These are phyloP conservation scores for Xiphophorus maculatus DNA, from an alignment of 2,113 vertebrate genomes.

Conservation along the genomic window DNA sequence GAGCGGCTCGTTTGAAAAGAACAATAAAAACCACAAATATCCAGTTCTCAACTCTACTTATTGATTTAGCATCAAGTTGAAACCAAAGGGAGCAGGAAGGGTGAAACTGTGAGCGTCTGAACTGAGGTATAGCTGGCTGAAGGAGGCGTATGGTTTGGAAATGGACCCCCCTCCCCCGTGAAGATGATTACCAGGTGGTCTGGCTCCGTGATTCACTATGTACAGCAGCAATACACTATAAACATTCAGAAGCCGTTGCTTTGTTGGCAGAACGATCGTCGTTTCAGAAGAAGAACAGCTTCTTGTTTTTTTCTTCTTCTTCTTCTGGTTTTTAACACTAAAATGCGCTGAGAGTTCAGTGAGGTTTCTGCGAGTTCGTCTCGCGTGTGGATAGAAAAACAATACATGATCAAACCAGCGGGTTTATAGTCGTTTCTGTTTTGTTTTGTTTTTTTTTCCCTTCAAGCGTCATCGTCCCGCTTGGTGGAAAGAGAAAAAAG, in stretches of 20 bases:
- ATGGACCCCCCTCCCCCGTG: slow-evolving; percentile 82
- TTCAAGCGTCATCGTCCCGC: slow-evolving; percentile 22
- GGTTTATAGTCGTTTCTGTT: background rate
- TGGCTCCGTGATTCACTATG: slow-evolving; percentile 86
- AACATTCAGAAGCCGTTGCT: slow-evolving; percentile 99
- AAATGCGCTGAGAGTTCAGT: slow-evolving; percentile 86
- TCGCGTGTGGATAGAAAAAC: slow-evolving; percentile 62
- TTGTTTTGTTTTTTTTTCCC: background rate
- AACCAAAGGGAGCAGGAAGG: slow-evolving; percentile 71
- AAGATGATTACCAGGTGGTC: slow-evolving; percentile 81
- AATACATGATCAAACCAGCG: slow-evolving; percentile 58
- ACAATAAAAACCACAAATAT: slow-evolving; percentile 13
- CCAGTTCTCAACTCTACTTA: slow-evolving; percentile 51
- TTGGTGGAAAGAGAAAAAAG: slow-evolving; percentile 9
- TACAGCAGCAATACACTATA: slow-evolving; percentile 94
- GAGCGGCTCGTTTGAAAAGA: slow-evolving; percentile 7
- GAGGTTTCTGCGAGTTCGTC: slow-evolving; percentile 50
- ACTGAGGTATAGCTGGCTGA: slow-evolving; percentile 99
- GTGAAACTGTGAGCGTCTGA: slow-evolving; percentile 76
- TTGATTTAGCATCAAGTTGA: slow-evolving; percentile 31
- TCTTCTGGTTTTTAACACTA: slow-evolving; percentile 78
- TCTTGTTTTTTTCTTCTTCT: slow-evolving; percentile 42
- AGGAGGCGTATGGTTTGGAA: slow-evolving; percentile 93
- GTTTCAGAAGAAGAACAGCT: slow-evolving; percentile 83
- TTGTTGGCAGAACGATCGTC: slow-evolving; percentile 94